Conservation (phyloP, 1,140 invertebrate genomes). For the Geopemphigus sp. region DNA sequence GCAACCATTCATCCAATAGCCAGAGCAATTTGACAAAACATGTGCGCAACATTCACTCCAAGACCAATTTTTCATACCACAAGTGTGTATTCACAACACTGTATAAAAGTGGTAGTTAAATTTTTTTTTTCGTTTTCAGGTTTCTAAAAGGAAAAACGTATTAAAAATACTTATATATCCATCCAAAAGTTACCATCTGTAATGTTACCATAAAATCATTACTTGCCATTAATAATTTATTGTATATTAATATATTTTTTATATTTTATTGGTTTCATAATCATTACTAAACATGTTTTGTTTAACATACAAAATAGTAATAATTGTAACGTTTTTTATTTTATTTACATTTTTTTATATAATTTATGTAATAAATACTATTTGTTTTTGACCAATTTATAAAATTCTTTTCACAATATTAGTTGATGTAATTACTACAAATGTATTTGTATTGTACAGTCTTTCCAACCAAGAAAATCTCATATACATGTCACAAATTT, state of each 20-base stretch:
- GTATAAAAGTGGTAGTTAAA: background rate
- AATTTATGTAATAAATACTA: background rate
- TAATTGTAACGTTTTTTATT: background rate
- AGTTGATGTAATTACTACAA: too few relatives aligned
- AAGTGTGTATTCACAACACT: background rate
- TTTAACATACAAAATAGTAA: too few relatives aligned
- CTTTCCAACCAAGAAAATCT: too few relatives aligned
- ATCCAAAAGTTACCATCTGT: background rate
- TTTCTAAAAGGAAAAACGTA: slow-evolving; percentile 26
- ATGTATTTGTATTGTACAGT: too few relatives aligned
- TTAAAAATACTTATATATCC: background rate
- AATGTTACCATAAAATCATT: background rate
- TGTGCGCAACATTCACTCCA: slow-evolving; percentile 38
- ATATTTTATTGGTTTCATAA: too few relatives aligned
- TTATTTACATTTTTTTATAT: background rate
- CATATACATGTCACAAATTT: too few relatives aligned
- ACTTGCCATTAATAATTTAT: background rate
- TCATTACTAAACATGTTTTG: too few relatives aligned
- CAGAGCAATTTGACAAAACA: slow-evolving; percentile 44
- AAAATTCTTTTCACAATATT: too few relatives aligned
- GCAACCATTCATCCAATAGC: slow-evolving; percentile 28
- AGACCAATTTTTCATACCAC: slow-evolving; percentile 19
- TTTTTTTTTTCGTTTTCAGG: slow-evolving; percentile 12
- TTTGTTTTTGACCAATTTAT: too few relatives aligned
- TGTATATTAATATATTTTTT: too few relatives aligned